Percentiles rank a stretch among this genome's conserved stretches.
Evolutionary conservation across 1,140 invertebrate species (phyloP).

Genomic region (Brevipalpus yothersi): DNA sequence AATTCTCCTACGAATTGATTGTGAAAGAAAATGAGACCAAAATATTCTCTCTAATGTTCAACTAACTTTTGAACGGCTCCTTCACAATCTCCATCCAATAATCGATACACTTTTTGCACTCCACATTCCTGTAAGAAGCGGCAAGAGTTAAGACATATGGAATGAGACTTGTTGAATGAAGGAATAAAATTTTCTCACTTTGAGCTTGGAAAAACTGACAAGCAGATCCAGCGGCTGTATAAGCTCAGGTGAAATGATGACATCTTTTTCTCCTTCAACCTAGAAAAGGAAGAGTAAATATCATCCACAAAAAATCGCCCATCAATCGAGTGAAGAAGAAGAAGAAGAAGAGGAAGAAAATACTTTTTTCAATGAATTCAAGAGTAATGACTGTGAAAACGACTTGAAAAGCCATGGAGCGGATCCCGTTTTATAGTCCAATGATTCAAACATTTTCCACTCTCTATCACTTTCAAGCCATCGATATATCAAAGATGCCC

Average conservation of each 20-base stretch:
- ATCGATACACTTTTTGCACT: conserved; percentile 6
- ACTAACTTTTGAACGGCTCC: conserved; percentile 4
- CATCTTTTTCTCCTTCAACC: conserved; percentile 12
- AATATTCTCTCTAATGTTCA: not conserved
- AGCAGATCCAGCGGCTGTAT: conserved; percentile 10
- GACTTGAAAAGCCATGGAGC: not conserved
- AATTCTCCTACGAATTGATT: conserved; percentile 5
- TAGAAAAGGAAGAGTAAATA: conserved; percentile 5
- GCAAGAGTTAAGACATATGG: not conserved
- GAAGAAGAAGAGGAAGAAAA: not conserved
- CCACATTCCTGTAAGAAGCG: conserved; percentile 2
- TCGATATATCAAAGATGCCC: too few relatives aligned
- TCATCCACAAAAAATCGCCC: not conserved
- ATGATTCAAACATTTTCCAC: not conserved
- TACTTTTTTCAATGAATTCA: conserved; percentile 5
- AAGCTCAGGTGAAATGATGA: conserved; percentile 8
- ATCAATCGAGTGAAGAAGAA: not conserved
- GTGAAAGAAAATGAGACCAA: not conserved
- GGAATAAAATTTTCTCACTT: conserved; percentile 6
- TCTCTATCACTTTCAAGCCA: not conserved
- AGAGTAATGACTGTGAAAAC: not conserved
- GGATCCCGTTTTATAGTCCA: not conserved
- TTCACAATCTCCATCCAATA: not conserved
- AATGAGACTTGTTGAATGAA: not conserved
- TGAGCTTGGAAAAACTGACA: conserved; percentile 7